Evolutionary conservation across 2,113 vertebrate species (phyloP).

Genomic region (Clinocottus analis): DNA sequence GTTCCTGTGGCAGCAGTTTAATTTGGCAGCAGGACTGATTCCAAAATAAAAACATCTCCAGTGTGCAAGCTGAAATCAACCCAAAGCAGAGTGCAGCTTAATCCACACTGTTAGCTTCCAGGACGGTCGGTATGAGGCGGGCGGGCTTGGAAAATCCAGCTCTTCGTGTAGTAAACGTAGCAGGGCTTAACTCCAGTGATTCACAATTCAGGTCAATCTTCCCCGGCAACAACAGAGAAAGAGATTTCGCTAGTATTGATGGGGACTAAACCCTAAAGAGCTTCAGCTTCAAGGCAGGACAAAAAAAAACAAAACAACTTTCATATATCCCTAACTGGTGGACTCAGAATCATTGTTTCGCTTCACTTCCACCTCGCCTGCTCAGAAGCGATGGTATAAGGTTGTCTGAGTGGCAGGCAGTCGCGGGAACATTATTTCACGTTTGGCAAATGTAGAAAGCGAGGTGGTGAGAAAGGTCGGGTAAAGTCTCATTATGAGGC

Average conservation of each 20-base stretch:
- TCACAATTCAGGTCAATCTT: slow-evolving; percentile 81
- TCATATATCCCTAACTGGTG: slow-evolving; percentile 8
- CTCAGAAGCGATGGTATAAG: slow-evolving; percentile 32
- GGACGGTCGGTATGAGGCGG: slow-evolving; percentile 33
- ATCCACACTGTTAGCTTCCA: slow-evolving; percentile 51
- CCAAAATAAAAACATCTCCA: slow-evolving; percentile 8
- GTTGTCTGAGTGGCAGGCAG: slow-evolving; percentile 54
- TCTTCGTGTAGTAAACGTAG: slow-evolving; percentile 68
- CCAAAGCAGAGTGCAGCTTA: slow-evolving; percentile 54
- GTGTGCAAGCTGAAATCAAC: slow-evolving; percentile 12
- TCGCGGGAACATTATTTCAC: slow-evolving; percentile 55
- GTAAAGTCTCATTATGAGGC: slow-evolving; percentile 77
- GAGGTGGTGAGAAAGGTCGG: slow-evolving; percentile 61
- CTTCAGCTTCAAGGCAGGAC: slow-evolving; percentile 47
- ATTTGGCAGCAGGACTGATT: slow-evolving; percentile 3
- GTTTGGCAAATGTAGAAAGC: slow-evolving; percentile 65
- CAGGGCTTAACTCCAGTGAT: slow-evolving; percentile 77
- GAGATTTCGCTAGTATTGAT: slow-evolving; percentile 68
- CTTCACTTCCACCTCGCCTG: slow-evolving; percentile 15
- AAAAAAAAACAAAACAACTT: slow-evolving; percentile 14
- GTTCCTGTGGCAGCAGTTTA: background rate
- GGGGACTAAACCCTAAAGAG: slow-evolving; percentile 70
- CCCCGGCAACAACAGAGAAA: slow-evolving; percentile 63
- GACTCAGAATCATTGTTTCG: slow-evolving; percentile 43
- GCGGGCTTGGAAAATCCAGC: slow-evolving; percentile 54